Percentiles rank a stretch among this genome's conserved stretches.
These are phyloP conservation scores for Tadarida brasiliensis DNA, from an alignment of 2,797 vertebrate species.

Conservation along the genomic window DNA sequence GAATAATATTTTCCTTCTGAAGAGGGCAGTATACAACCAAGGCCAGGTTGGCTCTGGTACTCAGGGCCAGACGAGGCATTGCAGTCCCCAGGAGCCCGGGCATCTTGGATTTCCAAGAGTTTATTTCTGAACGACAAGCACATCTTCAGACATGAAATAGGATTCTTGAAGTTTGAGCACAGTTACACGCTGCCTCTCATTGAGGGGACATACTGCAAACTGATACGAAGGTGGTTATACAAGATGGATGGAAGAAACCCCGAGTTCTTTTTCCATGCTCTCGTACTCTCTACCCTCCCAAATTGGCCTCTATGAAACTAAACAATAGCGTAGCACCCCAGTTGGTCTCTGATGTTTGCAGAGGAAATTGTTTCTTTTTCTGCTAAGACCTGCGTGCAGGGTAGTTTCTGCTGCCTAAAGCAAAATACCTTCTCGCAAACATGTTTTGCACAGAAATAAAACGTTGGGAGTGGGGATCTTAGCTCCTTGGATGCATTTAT, in stretches of 20 bases:
- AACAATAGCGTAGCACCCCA: conserved; percentile 60
- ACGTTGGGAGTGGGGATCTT: conserved; percentile 45
- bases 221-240: conserved; percentile 52
- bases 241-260: conserved; percentile 54
- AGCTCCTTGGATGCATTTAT: conserved; percentile 75
- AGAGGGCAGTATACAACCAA: conserved; percentile 43
- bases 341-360: conserved; percentile 66
- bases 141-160: conserved; percentile 67
- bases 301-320: conserved; percentile 24
- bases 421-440: conserved; percentile 64
- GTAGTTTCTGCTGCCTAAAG: conserved; percentile 61
- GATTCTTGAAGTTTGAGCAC: conserved; percentile 70
- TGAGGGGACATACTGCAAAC: background rate
- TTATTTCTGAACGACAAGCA: conserved; percentile 63
- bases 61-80: background rate
- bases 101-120: conserved; percentile 68
- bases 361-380: conserved; percentile 63
- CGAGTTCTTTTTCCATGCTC: background rate
- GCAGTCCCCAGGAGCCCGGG: background rate
- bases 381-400: background rate
- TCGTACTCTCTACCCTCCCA: background rate
- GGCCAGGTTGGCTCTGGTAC: background rate
- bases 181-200: background rate
- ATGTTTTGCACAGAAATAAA: conserved; percentile 70
- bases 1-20: conserved; percentile 48